Evolutionary conservation across 2,888 invertebrate species (phyloP), one percentile per base, ranked within the genome.

Genomic region (Terebella lapidaria): DNA sequence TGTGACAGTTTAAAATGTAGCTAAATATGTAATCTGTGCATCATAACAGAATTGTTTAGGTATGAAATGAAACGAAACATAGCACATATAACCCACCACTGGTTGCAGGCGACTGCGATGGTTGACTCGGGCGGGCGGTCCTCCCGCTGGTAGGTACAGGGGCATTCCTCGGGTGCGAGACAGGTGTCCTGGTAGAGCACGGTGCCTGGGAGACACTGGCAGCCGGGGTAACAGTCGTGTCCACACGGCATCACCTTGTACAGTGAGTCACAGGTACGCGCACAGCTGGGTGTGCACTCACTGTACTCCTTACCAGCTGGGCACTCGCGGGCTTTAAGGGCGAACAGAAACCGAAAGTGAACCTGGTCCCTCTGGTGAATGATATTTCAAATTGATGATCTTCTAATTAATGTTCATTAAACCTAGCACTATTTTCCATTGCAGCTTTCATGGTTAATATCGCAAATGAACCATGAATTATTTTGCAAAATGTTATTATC

Each of bases 281-380:
- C 90, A 71, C 94, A 94, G 1, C 91, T 85, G 0, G 89, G 85
- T n/a, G 92, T 84, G 74, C 93, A 94, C 0, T 90, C 85, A 60
- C 86, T 86, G 81, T 94, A 94, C 61, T 85, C 85, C 0, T 89
- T 86, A 67, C 90, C 91, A 67, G 88, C 42, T 1, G 63, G 64
- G 27, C 67, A 67, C 20, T 45, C 29, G 10, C 57, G 55, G 2
- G 67, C 67, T 67, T 58, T 5, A 45, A 45, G n/a, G 42, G 22
- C 49, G 22, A 35, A 35, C 10, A 10, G n/a, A 35, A 35, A 35
- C 10, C 42, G n/a, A n/a, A n/a, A n/a, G n/a, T n/a, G n/a, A n/a
- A n/a, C n/a, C n/a, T n/a, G n/a, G n/a, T n/a, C n/a, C n/a, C n/a
- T n/a, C n/a, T n/a, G n/a, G n/a, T n/a, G n/a, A n/a, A n/a, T n/a